These are phyloP conservation scores for Cricetomys ansorgei DNA, from an alignment of 2,113 vertebrate species.

Conservation along the genomic window DNA sequence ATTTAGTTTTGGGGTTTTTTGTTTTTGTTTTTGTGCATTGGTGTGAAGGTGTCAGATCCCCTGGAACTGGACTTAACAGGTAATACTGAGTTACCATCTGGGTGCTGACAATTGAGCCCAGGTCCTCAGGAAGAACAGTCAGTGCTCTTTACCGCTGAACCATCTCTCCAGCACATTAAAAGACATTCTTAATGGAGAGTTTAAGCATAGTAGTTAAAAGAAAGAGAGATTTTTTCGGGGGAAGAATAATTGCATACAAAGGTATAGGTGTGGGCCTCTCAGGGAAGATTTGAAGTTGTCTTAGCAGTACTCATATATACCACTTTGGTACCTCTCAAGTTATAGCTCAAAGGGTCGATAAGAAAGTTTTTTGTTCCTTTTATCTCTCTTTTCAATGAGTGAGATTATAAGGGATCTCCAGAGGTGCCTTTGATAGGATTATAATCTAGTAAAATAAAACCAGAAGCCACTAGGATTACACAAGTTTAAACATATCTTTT, in stretches of 20 bases:
- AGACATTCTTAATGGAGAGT: neutral
- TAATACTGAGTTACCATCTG: too few relatives aligned
- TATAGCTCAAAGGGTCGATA: neutral
- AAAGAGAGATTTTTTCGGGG: neutral
- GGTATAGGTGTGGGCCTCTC: neutral
- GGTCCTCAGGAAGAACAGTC: too few relatives aligned
- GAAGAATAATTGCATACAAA: neutral
- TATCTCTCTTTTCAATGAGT: neutral
- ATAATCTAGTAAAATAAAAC: neutral
- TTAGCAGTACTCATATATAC: neutral
- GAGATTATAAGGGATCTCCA: neutral
- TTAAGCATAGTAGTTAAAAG: neutral
- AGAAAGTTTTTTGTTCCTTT: neutral
- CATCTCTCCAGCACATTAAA: too few relatives aligned
- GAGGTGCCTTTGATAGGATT: neutral
- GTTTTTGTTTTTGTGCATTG: too few relatives aligned
- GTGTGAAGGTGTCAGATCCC: too few relatives aligned
- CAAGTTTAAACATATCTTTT: neutral
- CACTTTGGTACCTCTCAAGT: neutral
- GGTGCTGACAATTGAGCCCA: too few relatives aligned
- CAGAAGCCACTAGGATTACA: neutral
- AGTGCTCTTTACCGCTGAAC: too few relatives aligned
- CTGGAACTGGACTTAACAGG: too few relatives aligned
- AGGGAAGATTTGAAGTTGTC: neutral
- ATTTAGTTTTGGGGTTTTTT: too few relatives aligned